phyloP scores from a whole-genome alignment of 92 coral and sea anemone genomes.

The Heliopora coerulea region DNA sequence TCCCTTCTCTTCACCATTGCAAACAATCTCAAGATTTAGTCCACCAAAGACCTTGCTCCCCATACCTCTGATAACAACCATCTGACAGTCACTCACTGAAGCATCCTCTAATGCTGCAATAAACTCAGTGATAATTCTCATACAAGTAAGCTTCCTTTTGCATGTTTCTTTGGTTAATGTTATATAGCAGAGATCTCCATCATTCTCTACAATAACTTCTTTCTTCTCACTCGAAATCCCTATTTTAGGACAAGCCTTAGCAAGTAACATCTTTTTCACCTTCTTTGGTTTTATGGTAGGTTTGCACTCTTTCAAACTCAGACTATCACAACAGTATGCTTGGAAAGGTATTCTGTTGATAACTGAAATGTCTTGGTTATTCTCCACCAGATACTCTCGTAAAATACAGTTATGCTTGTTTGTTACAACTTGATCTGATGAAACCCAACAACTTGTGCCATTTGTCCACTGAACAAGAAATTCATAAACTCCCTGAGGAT shows the following conservation, averaged over 20 bases:
- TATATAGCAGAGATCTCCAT: slow-evolving; percentile 70
- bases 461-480: slow-evolving; percentile 95
- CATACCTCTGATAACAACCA: slow-evolving; percentile 85
- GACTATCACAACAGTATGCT: slow-evolving; percentile 84
- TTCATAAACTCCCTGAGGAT: slow-evolving; percentile 65
- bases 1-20: slow-evolving; percentile 62
- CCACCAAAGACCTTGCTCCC: slow-evolving; percentile 90
- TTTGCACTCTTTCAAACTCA: slow-evolving; percentile 53
- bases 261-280: slow-evolving; percentile 30
- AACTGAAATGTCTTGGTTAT: slow-evolving; percentile 69
- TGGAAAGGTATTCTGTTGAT: slow-evolving; percentile 75
- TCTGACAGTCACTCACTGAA: slow-evolving; percentile 69
- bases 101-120: slow-evolving; percentile 96
- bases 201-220: slow-evolving; percentile 74
- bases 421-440: slow-evolving; percentile 75
- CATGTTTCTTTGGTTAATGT: slow-evolving; percentile 75
- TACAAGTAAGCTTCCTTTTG: slow-evolving; percentile 71
- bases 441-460: slow-evolving; percentile 98
- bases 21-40: slow-evolving; percentile 67
- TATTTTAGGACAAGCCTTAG: slow-evolving; percentile 36
- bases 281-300: slow-evolving; percentile 32
- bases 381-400: slow-evolving; percentile 73
- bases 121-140: slow-evolving; percentile 78
- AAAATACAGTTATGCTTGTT: slow-evolving; percentile 68
- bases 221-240: slow-evolving; percentile 43